Conservation (phyloP, 2,888 invertebrate genomes). For the Torymus texanus region DNA sequence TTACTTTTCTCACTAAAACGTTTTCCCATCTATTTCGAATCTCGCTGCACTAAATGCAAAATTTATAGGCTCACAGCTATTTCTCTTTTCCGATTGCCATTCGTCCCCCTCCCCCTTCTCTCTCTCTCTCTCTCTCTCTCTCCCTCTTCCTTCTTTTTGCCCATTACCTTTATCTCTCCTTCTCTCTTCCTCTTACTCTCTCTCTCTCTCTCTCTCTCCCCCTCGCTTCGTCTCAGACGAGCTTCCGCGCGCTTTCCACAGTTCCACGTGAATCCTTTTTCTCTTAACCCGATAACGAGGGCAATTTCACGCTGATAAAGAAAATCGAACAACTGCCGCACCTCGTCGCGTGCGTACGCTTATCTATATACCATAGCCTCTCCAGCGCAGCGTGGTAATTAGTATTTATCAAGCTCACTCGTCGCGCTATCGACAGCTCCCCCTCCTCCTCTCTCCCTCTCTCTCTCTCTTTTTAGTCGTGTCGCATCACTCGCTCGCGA, state of each 20-base stretch:
- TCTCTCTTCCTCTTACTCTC: background rate
- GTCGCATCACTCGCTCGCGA: background rate
- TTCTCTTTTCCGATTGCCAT: background rate
- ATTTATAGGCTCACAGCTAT: conserved; percentile 13
- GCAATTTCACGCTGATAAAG: conserved; percentile 69
- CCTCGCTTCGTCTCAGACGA: conserved; percentile 20
- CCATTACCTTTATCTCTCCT: conserved; percentile 2
- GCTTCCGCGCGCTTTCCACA: conserved; percentile 7
- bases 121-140: background rate
- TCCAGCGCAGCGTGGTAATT: conserved; percentile 42
- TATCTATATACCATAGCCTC: conserved; percentile 52
- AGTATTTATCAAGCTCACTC: conserved; percentile 55
- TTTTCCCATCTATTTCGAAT: too few relatives aligned
- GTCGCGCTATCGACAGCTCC: conserved; percentile 26
- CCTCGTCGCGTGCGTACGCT: conserved; percentile 32
- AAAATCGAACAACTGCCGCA: conserved; percentile 61
- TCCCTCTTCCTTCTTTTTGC: background rate
- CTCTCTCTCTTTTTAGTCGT: background rate
- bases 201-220: background rate
- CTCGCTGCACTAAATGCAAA: conserved; percentile 3
- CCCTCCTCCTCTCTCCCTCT: background rate
- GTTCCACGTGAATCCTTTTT: conserved; percentile 51
- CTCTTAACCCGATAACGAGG: conserved; percentile 66
- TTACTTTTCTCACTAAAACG: too few relatives aligned
- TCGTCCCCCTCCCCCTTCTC: background rate